phyloP scores from a whole-genome alignment of 2,797 vertebrate genomes.

The Antrozous pallidus region DNA sequence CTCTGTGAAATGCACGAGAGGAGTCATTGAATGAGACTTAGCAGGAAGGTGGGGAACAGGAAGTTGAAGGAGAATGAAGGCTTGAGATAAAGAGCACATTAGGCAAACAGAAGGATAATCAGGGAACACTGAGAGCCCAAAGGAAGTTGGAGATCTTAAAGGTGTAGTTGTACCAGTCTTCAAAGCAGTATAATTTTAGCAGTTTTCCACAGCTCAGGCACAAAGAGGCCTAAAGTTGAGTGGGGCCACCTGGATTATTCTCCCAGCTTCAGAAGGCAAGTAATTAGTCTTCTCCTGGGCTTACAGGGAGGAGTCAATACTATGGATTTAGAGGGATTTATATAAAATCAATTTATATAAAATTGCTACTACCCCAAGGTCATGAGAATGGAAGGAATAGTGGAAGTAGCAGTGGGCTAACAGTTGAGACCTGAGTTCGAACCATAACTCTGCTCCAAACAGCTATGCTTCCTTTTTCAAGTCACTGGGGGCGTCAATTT shows the following conservation, averaged over 20 bases:
- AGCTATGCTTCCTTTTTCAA: not conserved
- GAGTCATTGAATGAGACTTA: not conserved
- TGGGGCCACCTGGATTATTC: not conserved
- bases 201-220: not conserved
- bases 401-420: rapidly evolving
- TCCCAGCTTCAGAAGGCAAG: not conserved
- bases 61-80: not conserved
- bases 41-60: not conserved
- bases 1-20: not conserved
- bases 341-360: not conserved
- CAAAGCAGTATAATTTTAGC: not conserved
- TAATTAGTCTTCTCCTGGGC: not conserved
- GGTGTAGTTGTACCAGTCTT: not conserved
- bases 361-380: not conserved
- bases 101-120: not conserved
- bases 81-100: not conserved
- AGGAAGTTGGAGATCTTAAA: not conserved
- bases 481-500: not conserved
- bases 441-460: not conserved
- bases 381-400: not conserved
- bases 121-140: not conserved
- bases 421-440: not conserved
- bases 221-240: rapidly evolving
- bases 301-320: not conserved
- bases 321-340: not conserved